Conservation (phyloP, 2,888 invertebrate species). For the Watsonalla cultraria region DNA sequence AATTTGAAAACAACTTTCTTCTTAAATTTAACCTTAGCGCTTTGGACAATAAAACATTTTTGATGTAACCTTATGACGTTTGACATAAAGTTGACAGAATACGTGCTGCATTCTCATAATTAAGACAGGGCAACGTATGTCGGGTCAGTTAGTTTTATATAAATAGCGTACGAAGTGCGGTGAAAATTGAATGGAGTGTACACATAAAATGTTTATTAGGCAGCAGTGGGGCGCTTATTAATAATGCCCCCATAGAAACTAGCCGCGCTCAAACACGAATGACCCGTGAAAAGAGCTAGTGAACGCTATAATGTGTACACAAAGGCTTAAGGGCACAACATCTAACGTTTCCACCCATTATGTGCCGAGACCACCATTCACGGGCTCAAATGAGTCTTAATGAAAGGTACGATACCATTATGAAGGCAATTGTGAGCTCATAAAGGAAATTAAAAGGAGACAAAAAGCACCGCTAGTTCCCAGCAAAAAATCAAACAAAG, state of each 20-base stretch:
- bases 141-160: too few relatives aligned
- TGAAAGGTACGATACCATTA: slow-evolving; percentile 72
- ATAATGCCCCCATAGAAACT: slow-evolving; percentile 49
- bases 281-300: slow-evolving; percentile 54
- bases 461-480: slow-evolving; percentile 43
- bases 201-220: slow-evolving; percentile 32
- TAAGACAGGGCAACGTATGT: too few relatives aligned
- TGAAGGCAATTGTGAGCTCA: slow-evolving; percentile 69
- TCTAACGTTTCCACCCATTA: slow-evolving; percentile 65
- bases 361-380: slow-evolving; percentile 61
- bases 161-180: not conserved
- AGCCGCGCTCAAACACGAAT: slow-evolving; percentile 41
- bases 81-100: too few relatives aligned
- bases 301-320: slow-evolving; percentile 51
- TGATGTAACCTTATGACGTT: too few relatives aligned
- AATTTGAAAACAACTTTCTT: too few relatives aligned
- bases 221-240: slow-evolving; percentile 45
- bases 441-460: slow-evolving; percentile 72
- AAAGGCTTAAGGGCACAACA: slow-evolving; percentile 58
- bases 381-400: slow-evolving; percentile 66
- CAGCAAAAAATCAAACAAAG: slow-evolving; percentile 34
- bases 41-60: too few relatives aligned
- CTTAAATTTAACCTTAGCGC: too few relatives aligned
- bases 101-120: too few relatives aligned
- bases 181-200: slow-evolving; percentile 5